A percentile compares a stretch with the other conserved stretches of the same genome.
phyloP scores from a whole-genome alignment of 2,888 invertebrate genomes.

The Boloria euphrosyne region DNA sequence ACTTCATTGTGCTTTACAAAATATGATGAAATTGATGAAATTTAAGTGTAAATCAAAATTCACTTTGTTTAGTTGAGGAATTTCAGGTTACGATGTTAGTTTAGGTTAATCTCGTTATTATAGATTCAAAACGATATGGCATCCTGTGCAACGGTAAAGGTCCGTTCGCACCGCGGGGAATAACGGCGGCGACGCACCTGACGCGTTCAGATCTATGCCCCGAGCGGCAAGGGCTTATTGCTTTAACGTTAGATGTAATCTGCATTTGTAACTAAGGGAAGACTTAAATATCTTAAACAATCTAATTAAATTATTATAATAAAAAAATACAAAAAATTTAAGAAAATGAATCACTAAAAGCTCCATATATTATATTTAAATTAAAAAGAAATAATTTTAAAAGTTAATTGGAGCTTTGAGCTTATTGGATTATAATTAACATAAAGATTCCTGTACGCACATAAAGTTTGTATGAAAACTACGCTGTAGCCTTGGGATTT shows the following conservation, averaged over 20 bases:
- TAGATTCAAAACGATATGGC: constrained; percentile 42
- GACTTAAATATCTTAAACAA: neutral
- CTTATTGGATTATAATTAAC: neutral
- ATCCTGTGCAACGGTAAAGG: constrained; percentile 46
- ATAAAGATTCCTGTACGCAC: neutral
- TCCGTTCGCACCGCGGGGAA: constrained; percentile 59
- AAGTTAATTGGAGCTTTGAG: neutral
- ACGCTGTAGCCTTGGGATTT: constrained; percentile 3
- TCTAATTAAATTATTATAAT: too few relatives aligned
- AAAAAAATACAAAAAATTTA: too few relatives aligned
- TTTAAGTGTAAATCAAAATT: neutral
- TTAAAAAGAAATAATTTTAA: too few relatives aligned
- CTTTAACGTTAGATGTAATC: constrained; percentile 19
- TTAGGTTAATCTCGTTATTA: constrained; percentile 32
- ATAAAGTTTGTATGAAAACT: constrained; percentile 1
- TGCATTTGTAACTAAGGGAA: constrained; percentile 8
- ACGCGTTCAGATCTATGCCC: constrained; percentile 53
- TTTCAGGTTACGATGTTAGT: neutral
- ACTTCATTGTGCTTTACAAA: neutral
- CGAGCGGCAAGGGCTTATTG: constrained; percentile 38
- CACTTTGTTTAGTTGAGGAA: neutral
- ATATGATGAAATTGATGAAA: neutral
- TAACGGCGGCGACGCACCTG: constrained; percentile 70
- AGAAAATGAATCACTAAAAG: too few relatives aligned
- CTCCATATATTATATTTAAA: too few relatives aligned